Base-by-base conservation (phyloP, 35 echinoderm and acorn worm species). In the Holothuria glaberrima region DNA sequence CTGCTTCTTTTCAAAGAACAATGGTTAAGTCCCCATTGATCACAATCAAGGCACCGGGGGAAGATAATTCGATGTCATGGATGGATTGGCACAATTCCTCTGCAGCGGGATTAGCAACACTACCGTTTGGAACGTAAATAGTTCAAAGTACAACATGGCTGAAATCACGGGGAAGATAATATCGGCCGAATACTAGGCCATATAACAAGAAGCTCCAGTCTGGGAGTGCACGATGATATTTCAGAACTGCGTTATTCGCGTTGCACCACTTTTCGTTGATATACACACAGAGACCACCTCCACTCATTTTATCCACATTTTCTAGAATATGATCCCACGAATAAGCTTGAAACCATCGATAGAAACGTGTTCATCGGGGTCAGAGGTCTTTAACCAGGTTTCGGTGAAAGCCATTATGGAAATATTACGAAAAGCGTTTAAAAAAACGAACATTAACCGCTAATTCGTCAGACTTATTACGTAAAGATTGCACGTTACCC, bases 401-500 rank as follows among this genome's bases (percentile, higher is more conserved):
- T 93, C 92, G 6, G 87, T 93, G 29, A 93, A 68, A 44, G 52
- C 89, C 27, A 91, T 88, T 33, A 82, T 33, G 24, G 71, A 87
- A 16, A 57, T 31, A 33, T 86, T 64, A 16, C 72, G 9, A 61
- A 62, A 91, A 12, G 66, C 82, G 4, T 75, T 19, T 7, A 6
- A 58, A 19, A 89, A 80, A 90, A 26, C 60, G 85, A 56, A 90
- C 64, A 64, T 63, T 90, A 41, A 34, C 69, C 30, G 65, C 33
- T 25, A 94, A 38, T 90, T 94, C 87, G 45, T 94, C 80, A 58
- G 90, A 74, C 68, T 93, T 93, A 61, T 93, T 93, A 36, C 9
- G 18, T 22, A 93, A 24, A 9, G 92, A 89, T 68, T 71, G 89
- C 22, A 89, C 92, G 68, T 90, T 93, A n/a, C 86, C 86, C 59